Percentiles rank a stretch among this genome's conserved stretches.
These are phyloP conservation scores for Plebejus anna DNA, from an alignment of 2,888 invertebrate genomes.

Conservation along the genomic window DNA sequence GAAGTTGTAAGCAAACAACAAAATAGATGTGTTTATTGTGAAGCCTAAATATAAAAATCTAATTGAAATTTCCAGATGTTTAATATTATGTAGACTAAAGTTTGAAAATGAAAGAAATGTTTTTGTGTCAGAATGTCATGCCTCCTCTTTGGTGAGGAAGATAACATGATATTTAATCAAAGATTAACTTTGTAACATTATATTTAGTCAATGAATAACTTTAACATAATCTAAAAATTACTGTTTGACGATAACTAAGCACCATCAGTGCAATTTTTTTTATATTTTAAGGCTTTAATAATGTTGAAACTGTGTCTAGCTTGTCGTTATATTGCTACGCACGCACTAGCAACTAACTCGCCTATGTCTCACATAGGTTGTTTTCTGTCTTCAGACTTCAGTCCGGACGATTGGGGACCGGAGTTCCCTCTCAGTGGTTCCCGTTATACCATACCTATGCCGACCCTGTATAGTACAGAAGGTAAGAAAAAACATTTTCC, in stretches of 20 bases:
- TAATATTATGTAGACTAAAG: too few relatives aligned
- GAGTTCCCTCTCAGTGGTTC: conserved; percentile 79
- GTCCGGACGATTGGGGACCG: conserved; percentile 83
- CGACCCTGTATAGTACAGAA: conserved; percentile 89
- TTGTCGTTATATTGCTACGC: conserved; percentile 28
- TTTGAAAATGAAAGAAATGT: background rate
- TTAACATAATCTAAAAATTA: too few relatives aligned
- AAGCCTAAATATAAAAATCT: conserved; percentile 8
- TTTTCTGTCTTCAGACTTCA: conserved; percentile 80
- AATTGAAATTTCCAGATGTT: background rate
- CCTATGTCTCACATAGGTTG: conserved; percentile 76
- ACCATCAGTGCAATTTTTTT: background rate
- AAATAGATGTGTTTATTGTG: conserved; percentile 5
- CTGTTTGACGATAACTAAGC: background rate
- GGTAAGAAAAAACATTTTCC: conserved; percentile 48
- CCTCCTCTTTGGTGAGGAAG: background rate
- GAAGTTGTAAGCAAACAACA: conserved; percentile 30
- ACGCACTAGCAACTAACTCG: conserved; percentile 53
- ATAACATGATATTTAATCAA: background rate
- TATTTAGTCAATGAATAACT: too few relatives aligned
- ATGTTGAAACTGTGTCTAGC: background rate
- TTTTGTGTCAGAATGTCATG: background rate
- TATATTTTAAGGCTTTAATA: conserved; percentile 2
- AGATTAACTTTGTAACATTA: too few relatives aligned
- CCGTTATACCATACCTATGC: conserved; percentile 86